These are phyloP conservation scores for Hydrozoanthus gracilis DNA, from an alignment of 92 coral and sea anemone species.

Conservation along the genomic window DNA sequence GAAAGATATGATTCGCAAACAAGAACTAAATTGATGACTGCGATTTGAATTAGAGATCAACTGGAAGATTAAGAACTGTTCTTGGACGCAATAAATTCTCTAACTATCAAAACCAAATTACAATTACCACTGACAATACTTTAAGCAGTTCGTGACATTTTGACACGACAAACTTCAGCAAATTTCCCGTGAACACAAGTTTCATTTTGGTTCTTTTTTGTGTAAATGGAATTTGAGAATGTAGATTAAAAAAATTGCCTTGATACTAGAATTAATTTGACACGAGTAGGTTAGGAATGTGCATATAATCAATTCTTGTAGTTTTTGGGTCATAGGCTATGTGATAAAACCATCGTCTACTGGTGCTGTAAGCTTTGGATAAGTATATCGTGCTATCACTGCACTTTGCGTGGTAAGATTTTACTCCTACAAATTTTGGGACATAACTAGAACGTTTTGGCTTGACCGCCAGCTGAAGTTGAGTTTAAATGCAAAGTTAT, in stretches of 20 bases:
- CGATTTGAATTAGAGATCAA: not conserved
- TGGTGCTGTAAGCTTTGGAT: too few species aligned
- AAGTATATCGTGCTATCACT: not conserved
- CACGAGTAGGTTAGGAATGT: not conserved
- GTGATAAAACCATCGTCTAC: not conserved
- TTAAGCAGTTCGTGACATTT: not conserved
- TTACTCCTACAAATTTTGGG: not conserved
- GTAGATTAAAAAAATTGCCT: not conserved
- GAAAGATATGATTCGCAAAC: not conserved
- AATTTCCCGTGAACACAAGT: not conserved
- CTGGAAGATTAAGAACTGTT: conserved; percentile 5
- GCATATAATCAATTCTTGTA: not conserved
- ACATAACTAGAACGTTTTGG: not conserved
- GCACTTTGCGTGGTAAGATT: not conserved
- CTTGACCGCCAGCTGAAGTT: conserved; percentile 18
- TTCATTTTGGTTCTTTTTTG: not conserved
- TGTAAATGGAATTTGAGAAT: conserved; percentile 3
- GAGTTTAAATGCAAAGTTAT: conserved; percentile 2
- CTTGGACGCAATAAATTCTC: conserved; percentile 6
- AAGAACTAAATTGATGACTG: not conserved
- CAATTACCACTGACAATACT: not conserved
- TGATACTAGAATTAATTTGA: conserved; percentile 10
- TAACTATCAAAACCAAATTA: conserved; percentile 9
- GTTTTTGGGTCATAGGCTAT: conserved; percentile 19
- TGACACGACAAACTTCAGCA: not conserved